Conservation (phyloP, 2,888 invertebrate genomes). For the Vannuccia rotundouncinata region DNA sequence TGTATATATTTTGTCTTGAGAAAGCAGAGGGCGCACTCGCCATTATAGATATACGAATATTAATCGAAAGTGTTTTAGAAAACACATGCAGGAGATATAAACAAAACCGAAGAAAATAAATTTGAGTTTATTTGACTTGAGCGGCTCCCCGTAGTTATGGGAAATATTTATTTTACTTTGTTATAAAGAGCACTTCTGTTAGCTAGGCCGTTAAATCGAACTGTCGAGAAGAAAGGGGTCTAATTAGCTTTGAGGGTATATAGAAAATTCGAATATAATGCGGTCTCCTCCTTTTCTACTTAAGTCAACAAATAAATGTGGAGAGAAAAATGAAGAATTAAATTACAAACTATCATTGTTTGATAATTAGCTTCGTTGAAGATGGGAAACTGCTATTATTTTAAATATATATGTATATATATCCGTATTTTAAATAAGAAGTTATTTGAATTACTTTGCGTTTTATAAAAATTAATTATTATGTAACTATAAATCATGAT, state of each 20-base stretch:
- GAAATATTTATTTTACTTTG: slow-evolving; percentile 23
- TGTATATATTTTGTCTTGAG: background rate
- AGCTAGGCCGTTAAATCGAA: slow-evolving; percentile 19
- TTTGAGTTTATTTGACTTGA: slow-evolving; percentile 14
- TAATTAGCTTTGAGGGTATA: slow-evolving; percentile 14
- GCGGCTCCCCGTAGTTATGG: slow-evolving; percentile 24
- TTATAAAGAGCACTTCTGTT: slow-evolving; percentile 18
- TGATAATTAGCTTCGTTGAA: no score
- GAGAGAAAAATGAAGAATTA: no score
- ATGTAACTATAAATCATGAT: no score
- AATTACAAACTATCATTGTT: no score
- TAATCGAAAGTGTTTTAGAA: slow-evolving; percentile 21
- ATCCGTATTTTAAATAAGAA: no score
- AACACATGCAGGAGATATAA: slow-evolving; percentile 6
- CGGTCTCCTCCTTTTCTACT: background rate
- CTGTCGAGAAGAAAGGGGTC: slow-evolving; percentile 15
- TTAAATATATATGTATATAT: no score
- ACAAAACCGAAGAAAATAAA: background rate
- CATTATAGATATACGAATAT: no score
- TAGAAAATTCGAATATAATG: slow-evolving; percentile 1
- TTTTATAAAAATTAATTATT: no score
- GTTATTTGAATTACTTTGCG: no score
- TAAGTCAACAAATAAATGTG: no score
- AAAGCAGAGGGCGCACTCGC: slow-evolving; percentile 21
- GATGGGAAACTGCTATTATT: no score